Conservation (phyloP, 2,888 invertebrate species). For the Agrochola litura region DNA sequence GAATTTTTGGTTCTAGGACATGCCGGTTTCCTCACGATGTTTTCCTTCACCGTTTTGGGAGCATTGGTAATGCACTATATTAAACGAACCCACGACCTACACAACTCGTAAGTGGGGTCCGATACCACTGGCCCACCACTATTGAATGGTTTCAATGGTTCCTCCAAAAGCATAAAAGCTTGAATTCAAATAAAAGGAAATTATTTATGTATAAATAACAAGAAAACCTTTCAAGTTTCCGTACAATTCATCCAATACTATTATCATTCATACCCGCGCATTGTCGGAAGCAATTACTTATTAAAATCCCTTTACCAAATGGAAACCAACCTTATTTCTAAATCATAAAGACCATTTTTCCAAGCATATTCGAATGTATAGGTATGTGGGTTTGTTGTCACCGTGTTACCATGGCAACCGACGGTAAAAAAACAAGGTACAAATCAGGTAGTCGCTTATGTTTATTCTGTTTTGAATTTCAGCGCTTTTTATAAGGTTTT, state of each 20-base stretch:
- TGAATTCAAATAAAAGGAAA: slow-evolving; percentile 1
- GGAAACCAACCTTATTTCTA: slow-evolving; percentile 25
- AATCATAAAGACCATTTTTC: slow-evolving; percentile 42
- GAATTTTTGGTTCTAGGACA: too few relatives aligned
- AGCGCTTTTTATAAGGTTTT: slow-evolving; percentile 49
- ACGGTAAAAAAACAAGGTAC: slow-evolving; percentile 61
- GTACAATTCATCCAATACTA: slow-evolving; percentile 31
- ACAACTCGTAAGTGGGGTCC: too few relatives aligned
- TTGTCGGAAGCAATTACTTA: slow-evolving; percentile 55
- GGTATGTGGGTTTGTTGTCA: slow-evolving; percentile 71
- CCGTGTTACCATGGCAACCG: slow-evolving; percentile 75
- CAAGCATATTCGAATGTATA: not conserved
- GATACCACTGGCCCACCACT: too few relatives aligned
- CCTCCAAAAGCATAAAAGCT: not conserved
- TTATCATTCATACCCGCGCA: slow-evolving; percentile 39
- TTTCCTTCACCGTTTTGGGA: too few relatives aligned
- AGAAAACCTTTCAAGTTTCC: slow-evolving; percentile 39
- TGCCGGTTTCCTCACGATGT: too few relatives aligned
- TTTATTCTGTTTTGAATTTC: slow-evolving; percentile 65
- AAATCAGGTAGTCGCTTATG: slow-evolving; percentile 63
- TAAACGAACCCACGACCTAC: too few relatives aligned
- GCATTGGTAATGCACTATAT: too few relatives aligned
- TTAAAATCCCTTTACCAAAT: slow-evolving; percentile 32
- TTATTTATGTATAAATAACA: slow-evolving; percentile 1
- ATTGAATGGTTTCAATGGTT: not conserved